These are phyloP conservation scores for Saccopteryx bilineata DNA, from an alignment of 2,113 vertebrate genomes.

Conservation along the genomic window DNA sequence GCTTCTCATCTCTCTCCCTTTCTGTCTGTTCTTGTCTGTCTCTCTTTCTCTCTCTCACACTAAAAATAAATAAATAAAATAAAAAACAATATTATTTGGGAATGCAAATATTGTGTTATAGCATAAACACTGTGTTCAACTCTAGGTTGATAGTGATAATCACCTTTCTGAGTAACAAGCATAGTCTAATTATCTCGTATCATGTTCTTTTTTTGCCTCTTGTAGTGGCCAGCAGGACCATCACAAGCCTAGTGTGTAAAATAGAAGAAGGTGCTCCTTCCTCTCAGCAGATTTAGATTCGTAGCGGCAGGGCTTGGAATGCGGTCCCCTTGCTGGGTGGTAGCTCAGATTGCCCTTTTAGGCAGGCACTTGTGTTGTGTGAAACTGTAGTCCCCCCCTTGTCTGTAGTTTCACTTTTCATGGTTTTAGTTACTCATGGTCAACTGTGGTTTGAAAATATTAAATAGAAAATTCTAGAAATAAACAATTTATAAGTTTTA, in stretches of 20 bases:
- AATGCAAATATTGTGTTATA: not conserved
- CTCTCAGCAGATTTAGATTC: not conserved
- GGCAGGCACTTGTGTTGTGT: not conserved
- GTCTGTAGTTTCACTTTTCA: not conserved
- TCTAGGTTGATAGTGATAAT: slow-evolving; percentile 21
- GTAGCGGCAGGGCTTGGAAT: not conserved
- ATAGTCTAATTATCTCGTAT: not conserved
- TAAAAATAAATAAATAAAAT: too few species aligned
- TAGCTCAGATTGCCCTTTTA: not conserved
- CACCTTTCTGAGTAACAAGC: not conserved
- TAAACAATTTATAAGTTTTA: not conserved
- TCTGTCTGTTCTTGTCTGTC: too few species aligned
- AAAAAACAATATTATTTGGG: not conserved
- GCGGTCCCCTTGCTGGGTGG: not conserved
- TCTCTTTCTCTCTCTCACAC: too few species aligned
- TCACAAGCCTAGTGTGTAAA: not conserved
- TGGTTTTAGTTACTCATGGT: not conserved
- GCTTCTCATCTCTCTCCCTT: too few species aligned
- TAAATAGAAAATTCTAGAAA: not conserved
- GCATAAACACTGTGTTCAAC: not conserved
- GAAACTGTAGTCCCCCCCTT: not conserved
- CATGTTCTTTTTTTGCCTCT: not conserved
- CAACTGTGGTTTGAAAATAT: not conserved
- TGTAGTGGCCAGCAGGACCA: not conserved
- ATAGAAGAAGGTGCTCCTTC: not conserved